Evolutionary conservation across 2,888 invertebrate genomes (phyloP).

Genomic region (Ischnus inquisitorius): DNA sequence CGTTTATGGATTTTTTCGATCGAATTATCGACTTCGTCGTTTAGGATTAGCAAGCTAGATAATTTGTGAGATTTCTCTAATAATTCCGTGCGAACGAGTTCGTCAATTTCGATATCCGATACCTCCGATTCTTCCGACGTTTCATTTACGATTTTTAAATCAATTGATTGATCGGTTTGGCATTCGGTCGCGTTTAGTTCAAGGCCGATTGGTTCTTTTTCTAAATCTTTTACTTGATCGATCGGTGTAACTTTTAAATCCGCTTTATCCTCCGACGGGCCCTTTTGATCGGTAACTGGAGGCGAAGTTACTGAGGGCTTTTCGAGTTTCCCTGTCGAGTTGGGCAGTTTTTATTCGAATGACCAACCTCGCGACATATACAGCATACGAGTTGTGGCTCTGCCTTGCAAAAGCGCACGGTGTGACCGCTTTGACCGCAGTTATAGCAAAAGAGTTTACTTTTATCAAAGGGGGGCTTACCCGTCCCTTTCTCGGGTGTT

Average conservation of each 20-base stretch:
- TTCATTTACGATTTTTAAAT: neutral
- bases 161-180: neutral
- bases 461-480: neutral
- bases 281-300: conserved; percentile 28
- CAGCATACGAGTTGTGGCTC: conserved; percentile 33
- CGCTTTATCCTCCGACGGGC: conserved; percentile 1
- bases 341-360: conserved; percentile 32
- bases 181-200: conserved; percentile 7
- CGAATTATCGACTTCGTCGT: neutral
- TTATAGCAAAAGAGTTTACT: conserved; percentile 43
- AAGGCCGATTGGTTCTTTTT: neutral
- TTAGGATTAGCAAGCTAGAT: neutral
- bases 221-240: conserved; percentile 8
- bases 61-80: conserved; percentile 14
- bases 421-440: conserved; percentile 41
- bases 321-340: conserved; percentile 30
- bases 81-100: neutral
- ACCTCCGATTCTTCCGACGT: conserved; percentile 21
- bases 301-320: conserved; percentile 35
- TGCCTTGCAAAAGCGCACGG: conserved; percentile 11
- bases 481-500: neutral
- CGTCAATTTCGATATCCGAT: conserved; percentile 5
- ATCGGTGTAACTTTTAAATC: conserved; percentile 14
- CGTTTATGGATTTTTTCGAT: neutral
- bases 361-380: conserved; percentile 27